A percentile compares a stretch with the other conserved stretches of the same genome.
Conservation (phyloP, 2,113 vertebrate genomes). For the Alexandromys fortis region DNA sequence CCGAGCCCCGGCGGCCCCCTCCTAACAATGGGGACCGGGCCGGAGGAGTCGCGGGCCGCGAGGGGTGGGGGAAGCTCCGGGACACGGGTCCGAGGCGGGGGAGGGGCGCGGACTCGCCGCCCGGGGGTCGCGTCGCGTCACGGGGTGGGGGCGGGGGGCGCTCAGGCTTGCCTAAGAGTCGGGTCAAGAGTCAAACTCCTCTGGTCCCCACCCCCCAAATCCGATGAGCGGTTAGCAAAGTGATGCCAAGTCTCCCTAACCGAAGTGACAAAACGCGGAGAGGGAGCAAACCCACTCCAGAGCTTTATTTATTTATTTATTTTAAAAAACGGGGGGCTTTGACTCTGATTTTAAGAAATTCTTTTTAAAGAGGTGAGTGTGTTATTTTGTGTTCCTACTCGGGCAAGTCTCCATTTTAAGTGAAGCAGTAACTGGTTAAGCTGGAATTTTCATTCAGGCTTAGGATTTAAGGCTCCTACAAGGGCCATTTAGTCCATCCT, state of each 20-base stretch:
- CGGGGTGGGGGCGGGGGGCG: not conserved
- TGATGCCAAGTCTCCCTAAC: conserved; percentile 72
- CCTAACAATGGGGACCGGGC: conserved; percentile 62
- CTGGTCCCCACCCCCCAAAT: not conserved
- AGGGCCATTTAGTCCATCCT: conserved; percentile 60
- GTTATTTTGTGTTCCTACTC: conserved; percentile 59
- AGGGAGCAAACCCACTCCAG: conserved; percentile 35
- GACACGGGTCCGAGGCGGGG: conserved; percentile 65
- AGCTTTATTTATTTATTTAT: conserved; percentile 32
- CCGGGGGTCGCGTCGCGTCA: not conserved
- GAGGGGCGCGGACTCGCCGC: conserved; percentile 55
- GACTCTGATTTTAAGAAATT: conserved; percentile 18
- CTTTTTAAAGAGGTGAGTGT: conserved; percentile 58
- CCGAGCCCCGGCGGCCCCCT: not conserved
- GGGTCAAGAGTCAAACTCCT: conserved; percentile 54
- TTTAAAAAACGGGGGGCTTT: not conserved
- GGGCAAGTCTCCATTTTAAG: conserved; percentile 80
- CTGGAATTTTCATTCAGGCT: conserved; percentile 75
- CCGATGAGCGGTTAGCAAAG: conserved; percentile 57
- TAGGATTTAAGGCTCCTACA: conserved; percentile 23
- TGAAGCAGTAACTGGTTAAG: conserved; percentile 78
- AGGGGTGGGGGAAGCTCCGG: conserved; percentile 16
- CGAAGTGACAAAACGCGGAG: conserved; percentile 50
- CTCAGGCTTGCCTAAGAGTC: not conserved
- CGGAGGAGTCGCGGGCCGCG: conserved; percentile 31